Evolutionary conservation across 1,140 invertebrate genomes (phyloP), one percentile per base, ranked within the genome.

Genomic region (Rhagoletis zephyria): DNA sequence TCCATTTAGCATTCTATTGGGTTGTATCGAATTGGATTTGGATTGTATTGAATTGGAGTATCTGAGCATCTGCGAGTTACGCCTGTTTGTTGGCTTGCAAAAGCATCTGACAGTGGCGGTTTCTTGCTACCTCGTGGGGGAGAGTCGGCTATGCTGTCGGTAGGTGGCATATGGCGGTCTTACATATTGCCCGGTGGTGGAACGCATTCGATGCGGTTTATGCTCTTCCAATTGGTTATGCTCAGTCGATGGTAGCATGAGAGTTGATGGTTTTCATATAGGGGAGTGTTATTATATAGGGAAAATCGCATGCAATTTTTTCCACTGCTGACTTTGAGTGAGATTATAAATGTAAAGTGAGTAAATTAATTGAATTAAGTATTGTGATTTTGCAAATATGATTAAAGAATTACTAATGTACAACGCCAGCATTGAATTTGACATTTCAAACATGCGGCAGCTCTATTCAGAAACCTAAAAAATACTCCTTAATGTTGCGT

Each of bases 171-270:
- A 74, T 74, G 16, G 45, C 40, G 42, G 30, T 30, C 30, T 30
- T 63, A 14, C n/a, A 63, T 14, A 14, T 4, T 16, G 45, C 48
- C 16, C 19, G 51, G 14, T 59, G 48, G 30, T 14, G 64, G 14
- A 4, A 30, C 48, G n/a, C 3, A n/a, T 63, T 63, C 51, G 5
- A 56, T 14, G 65, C 65, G 30, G 42, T 56, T 81, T 59, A n/a
- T 74, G 67, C 74, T 81, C 74, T n/a, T 19, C 16, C 1, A 30
- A 51, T 10, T 48, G 48, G 16, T 19, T 81, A 59, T 81, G n/a
- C 19, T 30, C 45, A 48, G 74, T 81, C 48, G 74, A 81, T 56
- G 45, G 19, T 81, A 81, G 19, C 74, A 56, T 81, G 48, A 51
- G 48, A 56, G 14, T 81, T 59, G 42, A 14, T 42, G 14, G 45